These are phyloP conservation scores for Eidolon helvum DNA, from an alignment of 2,113 vertebrate species.

Conservation along the genomic window DNA sequence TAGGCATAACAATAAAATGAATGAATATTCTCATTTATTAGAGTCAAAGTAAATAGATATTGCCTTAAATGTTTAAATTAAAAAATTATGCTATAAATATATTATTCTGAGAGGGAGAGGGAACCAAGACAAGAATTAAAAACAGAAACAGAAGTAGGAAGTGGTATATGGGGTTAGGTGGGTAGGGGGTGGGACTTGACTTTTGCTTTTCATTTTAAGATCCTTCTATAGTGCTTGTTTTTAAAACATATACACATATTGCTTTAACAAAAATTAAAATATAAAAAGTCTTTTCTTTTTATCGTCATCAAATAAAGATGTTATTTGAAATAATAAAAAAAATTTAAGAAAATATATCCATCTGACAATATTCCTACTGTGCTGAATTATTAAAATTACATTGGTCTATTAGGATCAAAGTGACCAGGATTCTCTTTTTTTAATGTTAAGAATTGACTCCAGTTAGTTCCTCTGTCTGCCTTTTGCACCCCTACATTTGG, in stretches of 20 bases:
- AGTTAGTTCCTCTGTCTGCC: neutral
- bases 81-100: neutral
- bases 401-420: neutral
- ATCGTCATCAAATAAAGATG: neutral
- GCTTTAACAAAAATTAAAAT: neutral
- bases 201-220: conserved; percentile 27
- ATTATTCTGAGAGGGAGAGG: conserved; percentile 10
- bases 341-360: neutral
- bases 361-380: neutral
- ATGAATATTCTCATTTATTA: neutral
- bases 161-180: neutral
- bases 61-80: neutral
- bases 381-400: neutral
- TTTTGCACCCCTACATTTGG: neutral
- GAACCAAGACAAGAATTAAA: conserved; percentile 24
- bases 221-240: neutral
- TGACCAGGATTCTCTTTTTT: neutral
- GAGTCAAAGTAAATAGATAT: neutral
- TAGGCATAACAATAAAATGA: neutral
- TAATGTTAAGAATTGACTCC: neutral
- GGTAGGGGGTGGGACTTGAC: neutral
- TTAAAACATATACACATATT: neutral
- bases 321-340: neutral
- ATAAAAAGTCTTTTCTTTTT: neutral
- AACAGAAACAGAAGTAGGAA: conserved; percentile 60